phyloP scores from a whole-genome alignment of 2,113 vertebrate species.

The Melanostigma gelatinosum region DNA sequence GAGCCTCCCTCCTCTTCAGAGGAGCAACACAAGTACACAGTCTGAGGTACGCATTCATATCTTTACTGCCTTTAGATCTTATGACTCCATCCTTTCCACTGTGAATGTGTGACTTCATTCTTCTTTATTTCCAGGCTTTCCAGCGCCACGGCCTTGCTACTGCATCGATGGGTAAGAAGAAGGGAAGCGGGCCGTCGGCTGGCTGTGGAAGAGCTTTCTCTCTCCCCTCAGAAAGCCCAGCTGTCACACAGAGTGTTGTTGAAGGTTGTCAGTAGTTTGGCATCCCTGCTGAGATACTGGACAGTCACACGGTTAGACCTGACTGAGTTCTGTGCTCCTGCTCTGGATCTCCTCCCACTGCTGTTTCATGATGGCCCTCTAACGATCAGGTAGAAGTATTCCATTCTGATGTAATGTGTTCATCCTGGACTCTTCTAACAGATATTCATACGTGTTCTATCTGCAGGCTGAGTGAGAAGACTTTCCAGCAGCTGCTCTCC shows the following conservation, averaged over 20 bases:
- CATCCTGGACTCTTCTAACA: not conserved
- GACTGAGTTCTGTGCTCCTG: conserved; percentile 36
- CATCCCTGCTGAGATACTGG: conserved; percentile 47
- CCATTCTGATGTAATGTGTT: not conserved
- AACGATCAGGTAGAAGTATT: conserved; percentile 29
- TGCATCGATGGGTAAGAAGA: no score
- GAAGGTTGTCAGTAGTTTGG: no score
- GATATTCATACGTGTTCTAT: not conserved
- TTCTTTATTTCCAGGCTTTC: conserved; percentile 33
- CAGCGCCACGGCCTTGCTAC: not conserved
- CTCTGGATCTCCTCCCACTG: conserved; percentile 31
- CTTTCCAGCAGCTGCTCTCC: not conserved
- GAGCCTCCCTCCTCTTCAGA: not conserved
- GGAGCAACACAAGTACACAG: conserved; percentile 14
- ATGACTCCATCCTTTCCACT: not conserved
- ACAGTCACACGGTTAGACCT: conserved; percentile 12
- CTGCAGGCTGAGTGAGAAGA: conserved; percentile 28
- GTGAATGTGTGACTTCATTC: not conserved
- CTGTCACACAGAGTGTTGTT: no score
- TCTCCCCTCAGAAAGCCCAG: no score
- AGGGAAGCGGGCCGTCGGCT: no score
- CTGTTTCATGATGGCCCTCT: conserved; percentile 46
- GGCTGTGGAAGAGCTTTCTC: no score
- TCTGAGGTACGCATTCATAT: conserved; percentile 16
- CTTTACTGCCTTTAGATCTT: not conserved